Evolutionary conservation across 2,888 invertebrate genomes (phyloP), one percentile per base, ranked within the genome.

Genomic region (Amphipyra berbera): DNA sequence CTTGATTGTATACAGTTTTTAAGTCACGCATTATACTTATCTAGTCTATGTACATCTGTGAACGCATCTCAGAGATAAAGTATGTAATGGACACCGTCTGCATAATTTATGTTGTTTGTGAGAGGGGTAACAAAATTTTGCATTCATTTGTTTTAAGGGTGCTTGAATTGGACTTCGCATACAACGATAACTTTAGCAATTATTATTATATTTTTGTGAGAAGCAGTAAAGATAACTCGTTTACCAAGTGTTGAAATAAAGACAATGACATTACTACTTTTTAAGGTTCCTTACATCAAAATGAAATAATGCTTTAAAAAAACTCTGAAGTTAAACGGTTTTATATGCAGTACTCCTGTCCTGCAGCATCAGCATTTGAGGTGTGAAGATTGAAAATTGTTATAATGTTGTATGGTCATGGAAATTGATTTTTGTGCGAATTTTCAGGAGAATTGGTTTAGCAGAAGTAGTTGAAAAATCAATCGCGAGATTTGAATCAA

Each of bases 21-120:
- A 69, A 14, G 40, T 37, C 27, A 56, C 12, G 27, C 12, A 12
- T 41, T 42, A 1, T 5, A 42, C 33, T 1, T 33, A 63, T 69
- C 73, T 49, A 66, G 69, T 45, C 2, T 38, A 6, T 40, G 0
- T 53, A 62, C 15, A 61, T 73, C 63, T 48, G 41, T 50, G 41
- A 14, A 37, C 45, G 45, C 65, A 61, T 79, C 79, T 81, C 75
- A 70, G 72, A 81, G 81, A 87, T 83, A 88, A 87, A 88, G 84
- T 86, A 84, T 85, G 81, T 84, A 87, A 89, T 86, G 85, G 86
- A 87, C 83, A 85, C 78, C 76, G 68, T 70, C 61, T 89, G 84
- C 86, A 89, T 90, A 85, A 90, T 89, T 88, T 86, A 90, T 83
- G 65, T 82, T 82, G 86, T 83, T 87, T 85, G 80, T 78, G 81